A percentile compares a stretch with the other conserved stretches of the same genome.
These are phyloP conservation scores for Resseliella maxima DNA, from an alignment of 2,888 invertebrate genomes.

Conservation along the genomic window DNA sequence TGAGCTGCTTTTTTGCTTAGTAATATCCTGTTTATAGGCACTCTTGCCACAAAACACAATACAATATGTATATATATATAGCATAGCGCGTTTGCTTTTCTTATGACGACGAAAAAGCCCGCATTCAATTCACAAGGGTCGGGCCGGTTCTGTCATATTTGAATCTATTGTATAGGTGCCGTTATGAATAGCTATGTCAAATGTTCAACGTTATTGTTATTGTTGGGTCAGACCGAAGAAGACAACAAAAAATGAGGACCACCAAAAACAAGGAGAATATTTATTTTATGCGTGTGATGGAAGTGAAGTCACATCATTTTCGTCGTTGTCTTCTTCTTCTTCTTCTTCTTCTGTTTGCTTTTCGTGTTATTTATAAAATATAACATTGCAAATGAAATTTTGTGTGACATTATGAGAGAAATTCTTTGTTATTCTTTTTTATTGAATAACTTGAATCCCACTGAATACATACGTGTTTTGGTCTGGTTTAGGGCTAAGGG, in stretches of 20 bases:
- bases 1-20: slow-evolving; percentile 33
- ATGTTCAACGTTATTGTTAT: neutral
- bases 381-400: neutral
- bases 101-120: neutral
- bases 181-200: neutral
- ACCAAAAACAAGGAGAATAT: neutral
- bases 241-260: too few relatives aligned
- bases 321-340: too few relatives aligned
- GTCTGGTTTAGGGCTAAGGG: too few relatives aligned
- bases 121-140: too few relatives aligned
- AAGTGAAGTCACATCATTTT: too few relatives aligned
- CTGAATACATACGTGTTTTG: neutral
- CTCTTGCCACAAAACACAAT: neutral
- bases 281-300: neutral
- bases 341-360: neutral
- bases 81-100: too few relatives aligned
- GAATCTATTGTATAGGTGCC: neutral
- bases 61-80: too few relatives aligned
- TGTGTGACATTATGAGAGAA: neutral
- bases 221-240: neutral
- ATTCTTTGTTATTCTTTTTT: neutral
- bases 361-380: neutral
- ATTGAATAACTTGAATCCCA: neutral
- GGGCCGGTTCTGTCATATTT: neutral
- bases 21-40: neutral